Percentiles rank a stretch among this genome's conserved stretches.
These are phyloP conservation scores for Nematopogon swammerdamellus DNA, from an alignment of 2,888 invertebrate species.

Conservation along the genomic window DNA sequence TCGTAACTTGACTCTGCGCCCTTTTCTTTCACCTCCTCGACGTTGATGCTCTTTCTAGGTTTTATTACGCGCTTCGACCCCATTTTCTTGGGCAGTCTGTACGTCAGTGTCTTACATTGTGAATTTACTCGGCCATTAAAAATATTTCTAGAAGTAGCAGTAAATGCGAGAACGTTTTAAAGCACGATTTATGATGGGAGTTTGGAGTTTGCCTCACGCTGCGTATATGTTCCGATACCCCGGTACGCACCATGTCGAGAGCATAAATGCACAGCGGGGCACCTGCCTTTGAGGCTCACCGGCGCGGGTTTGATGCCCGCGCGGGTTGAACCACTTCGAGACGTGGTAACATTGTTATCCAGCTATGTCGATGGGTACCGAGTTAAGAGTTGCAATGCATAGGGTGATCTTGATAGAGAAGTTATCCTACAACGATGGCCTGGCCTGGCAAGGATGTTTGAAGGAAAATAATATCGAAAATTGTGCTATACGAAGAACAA, in stretches of 20 bases:
- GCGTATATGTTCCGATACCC: not conserved
- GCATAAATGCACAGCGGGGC: not conserved
- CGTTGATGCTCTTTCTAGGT: no score
- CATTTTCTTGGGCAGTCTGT: no score
- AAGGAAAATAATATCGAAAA: no score
- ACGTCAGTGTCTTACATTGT: not conserved
- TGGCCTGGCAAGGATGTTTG: no score
- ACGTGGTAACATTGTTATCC: not conserved
- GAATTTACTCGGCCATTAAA: not conserved
- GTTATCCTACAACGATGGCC: no score
- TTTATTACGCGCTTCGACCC: no score
- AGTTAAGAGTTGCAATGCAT: no score
- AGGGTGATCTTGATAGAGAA: no score
- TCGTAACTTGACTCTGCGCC: no score
- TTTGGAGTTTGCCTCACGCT: not conserved
- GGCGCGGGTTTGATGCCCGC: not conserved
- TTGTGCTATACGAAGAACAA: no score
- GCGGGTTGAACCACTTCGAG: not conserved
- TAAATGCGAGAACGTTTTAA: slow-evolving; percentile 20
- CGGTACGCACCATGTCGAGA: not conserved
- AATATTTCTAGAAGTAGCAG: not conserved
- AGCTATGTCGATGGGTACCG: not conserved
- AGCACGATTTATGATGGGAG: slow-evolving; percentile 32
- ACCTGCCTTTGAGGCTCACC: not conserved
- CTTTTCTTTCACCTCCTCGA: no score